phyloP scores from a whole-genome alignment of 2,888 invertebrate species.

The Antheraea assamensis region DNA sequence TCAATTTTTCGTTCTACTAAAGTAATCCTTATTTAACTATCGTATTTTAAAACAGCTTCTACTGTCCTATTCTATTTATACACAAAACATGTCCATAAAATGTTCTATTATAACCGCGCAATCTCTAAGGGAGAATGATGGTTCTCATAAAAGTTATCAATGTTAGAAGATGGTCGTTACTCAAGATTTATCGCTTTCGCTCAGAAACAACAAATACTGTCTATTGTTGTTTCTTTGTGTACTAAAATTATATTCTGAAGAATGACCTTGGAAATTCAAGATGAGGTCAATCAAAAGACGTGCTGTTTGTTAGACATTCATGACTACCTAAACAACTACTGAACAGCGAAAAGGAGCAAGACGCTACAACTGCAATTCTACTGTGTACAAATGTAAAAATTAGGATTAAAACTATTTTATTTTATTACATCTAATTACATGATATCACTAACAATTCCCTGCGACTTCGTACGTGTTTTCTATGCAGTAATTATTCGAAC shows the following conservation, averaged over 20 bases:
- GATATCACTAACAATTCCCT: neutral
- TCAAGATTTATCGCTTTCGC: constrained; percentile 10
- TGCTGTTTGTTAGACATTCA: neutral
- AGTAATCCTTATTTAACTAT: neutral
- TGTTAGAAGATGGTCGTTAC: neutral
- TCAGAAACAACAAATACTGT: neutral
- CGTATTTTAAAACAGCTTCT: neutral
- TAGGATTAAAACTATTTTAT: neutral
- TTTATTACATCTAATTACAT: neutral
- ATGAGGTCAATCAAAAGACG: neutral
- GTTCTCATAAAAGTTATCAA: constrained; percentile 15
- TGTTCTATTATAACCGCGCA: neutral
- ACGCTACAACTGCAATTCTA: neutral
- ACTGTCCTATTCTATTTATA: neutral
- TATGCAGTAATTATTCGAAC: too few species aligned
- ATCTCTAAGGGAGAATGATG: constrained; percentile 2
- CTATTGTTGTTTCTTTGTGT: constrained; percentile 16
- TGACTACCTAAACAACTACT: neutral
- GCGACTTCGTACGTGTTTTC: too few species aligned
- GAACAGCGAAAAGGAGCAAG: neutral
- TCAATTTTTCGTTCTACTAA: neutral
- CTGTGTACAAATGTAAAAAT: neutral
- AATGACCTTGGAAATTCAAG: neutral
- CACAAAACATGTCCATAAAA: neutral
- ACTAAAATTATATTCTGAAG: neutral